Conservation (phyloP, 1,140 invertebrate genomes). For the Caenorhabditis tropicalis region DNA sequence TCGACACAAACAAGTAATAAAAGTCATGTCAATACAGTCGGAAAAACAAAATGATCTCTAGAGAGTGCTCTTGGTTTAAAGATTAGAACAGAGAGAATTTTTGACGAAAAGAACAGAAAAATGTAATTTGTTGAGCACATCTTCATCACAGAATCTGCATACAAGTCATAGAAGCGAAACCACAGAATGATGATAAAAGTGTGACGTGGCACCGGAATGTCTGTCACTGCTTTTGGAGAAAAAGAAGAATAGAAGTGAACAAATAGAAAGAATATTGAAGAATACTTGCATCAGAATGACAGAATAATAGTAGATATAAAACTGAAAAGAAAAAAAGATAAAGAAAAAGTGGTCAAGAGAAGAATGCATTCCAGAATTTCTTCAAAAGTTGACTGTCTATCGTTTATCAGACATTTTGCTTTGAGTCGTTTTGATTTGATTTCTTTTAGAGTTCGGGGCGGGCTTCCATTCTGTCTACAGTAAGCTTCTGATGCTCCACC, state of each 20-base stretch:
- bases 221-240: background rate
- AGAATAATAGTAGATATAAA: background rate
- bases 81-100: too few relatives aligned
- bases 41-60: too few relatives aligned
- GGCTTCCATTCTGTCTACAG: background rate
- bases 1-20: background rate
- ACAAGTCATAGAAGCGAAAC: background rate
- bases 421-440: background rate
- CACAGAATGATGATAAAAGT: conserved; percentile 1
- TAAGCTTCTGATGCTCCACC: background rate
- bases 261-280: background rate
- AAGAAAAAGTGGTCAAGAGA: background rate
- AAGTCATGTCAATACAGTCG: background rate
- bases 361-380: conserved; percentile 23
- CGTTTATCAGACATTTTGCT: background rate
- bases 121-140: background rate
- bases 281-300: conserved; percentile 18
- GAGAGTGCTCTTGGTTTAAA: too few relatives aligned
- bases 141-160: background rate
- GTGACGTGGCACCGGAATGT: conserved; percentile 42
- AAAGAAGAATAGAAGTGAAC: background rate
- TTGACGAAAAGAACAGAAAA: background rate
- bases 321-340: background rate
- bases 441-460: conserved; percentile 18
- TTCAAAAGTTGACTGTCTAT: conserved; percentile 35